A percentile compares a stretch with the other conserved stretches of the same genome.
phyloP scores from a whole-genome alignment of 2,797 vertebrate species.

The Mareca strepera region DNA sequence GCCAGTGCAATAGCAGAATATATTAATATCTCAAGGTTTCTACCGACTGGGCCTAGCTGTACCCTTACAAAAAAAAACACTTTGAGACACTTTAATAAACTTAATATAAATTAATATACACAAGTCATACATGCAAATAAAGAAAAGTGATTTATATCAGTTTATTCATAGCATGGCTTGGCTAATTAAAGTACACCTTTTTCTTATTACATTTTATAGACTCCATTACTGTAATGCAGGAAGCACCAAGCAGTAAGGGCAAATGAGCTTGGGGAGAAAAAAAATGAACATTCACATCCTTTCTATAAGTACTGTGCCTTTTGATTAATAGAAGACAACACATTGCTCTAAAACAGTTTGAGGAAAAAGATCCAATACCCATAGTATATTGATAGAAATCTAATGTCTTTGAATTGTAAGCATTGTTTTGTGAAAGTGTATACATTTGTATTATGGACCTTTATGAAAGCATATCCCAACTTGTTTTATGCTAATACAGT shows the following conservation, averaged over 20 bases:
- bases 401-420: not conserved
- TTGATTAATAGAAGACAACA: not conserved
- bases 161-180: constrained; percentile 43
- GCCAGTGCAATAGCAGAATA: not conserved
- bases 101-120: constrained; percentile 8
- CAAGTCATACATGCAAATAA: constrained; percentile 36
- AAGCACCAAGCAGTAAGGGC: not conserved
- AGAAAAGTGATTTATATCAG: constrained; percentile 57
- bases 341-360: not conserved
- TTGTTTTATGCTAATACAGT: not conserved
- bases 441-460: not conserved
- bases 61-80: not conserved
- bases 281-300: not conserved
- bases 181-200: constrained; percentile 69
- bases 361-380: not conserved
- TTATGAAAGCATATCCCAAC: not conserved
- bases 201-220: constrained; percentile 60
- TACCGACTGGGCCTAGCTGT: not conserved
- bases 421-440: not conserved
- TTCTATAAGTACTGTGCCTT: not conserved
- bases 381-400: not conserved
- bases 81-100: constrained; percentile 6
- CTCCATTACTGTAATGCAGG: constrained; percentile 61
- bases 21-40: not conserved
- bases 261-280: constrained; percentile 11